These are phyloP conservation scores for Rhopalosiphum nymphaeae DNA, from an alignment of 2,888 invertebrate genomes.

Conservation along the genomic window DNA sequence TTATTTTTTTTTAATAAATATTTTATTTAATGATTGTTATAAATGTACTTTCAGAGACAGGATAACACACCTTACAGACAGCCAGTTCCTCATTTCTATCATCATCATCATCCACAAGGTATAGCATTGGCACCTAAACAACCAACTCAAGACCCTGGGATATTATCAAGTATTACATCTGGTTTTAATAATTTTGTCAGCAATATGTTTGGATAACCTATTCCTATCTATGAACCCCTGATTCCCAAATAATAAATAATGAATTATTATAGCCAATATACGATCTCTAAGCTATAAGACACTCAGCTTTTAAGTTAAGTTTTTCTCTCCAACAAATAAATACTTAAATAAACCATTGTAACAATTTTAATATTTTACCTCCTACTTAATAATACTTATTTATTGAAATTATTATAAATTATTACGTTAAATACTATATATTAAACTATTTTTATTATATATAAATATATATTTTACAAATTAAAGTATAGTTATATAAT, in stretches of 20 bases:
- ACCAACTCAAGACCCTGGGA: slow-evolving; percentile 73
- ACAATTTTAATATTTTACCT: slow-evolving; percentile 31
- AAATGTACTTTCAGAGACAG: slow-evolving; percentile 68
- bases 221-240: not conserved
- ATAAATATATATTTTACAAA: not conserved
- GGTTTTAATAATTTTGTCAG: slow-evolving; percentile 84
- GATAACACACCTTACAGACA: slow-evolving; percentile 72
- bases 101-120: slow-evolving; percentile 70
- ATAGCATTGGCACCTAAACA: slow-evolving; percentile 70
- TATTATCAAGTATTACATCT: slow-evolving; percentile 82
- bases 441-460: not conserved
- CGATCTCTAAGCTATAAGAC: slow-evolving; percentile 63
- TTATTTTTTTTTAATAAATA: not conserved
- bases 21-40: not conserved
- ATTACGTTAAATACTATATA: slow-evolving; percentile 14
- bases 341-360: slow-evolving; percentile 40
- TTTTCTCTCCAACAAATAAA: slow-evolving; percentile 34
- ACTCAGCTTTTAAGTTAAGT: slow-evolving; percentile 45
- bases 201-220: slow-evolving; percentile 79
- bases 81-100: slow-evolving; percentile 68
- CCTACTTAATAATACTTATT: slow-evolving; percentile 45
- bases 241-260: slow-evolving; percentile 48
- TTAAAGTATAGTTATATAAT: slow-evolving; percentile 47
- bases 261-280: slow-evolving; percentile 57
- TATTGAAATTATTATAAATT: slow-evolving; percentile 52